Conservation (phyloP, 2,797 vertebrate species). For the Enteromius treurensis region DNA sequence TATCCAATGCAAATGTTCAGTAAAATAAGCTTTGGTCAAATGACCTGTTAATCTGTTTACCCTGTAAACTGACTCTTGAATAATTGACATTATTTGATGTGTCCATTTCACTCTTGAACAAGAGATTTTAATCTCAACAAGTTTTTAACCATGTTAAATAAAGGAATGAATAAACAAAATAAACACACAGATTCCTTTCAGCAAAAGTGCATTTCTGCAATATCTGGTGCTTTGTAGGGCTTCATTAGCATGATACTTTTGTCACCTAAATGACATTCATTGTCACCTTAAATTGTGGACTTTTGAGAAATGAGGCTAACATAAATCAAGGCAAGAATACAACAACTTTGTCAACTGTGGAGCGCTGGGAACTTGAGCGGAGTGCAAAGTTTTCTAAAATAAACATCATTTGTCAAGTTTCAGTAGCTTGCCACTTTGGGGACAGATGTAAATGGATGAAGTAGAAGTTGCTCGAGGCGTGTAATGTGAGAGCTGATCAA, state of each 20-base stretch:
- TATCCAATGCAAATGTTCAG: neutral
- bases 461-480: neutral
- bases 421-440: neutral
- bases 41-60: neutral
- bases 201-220: neutral
- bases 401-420: conserved; percentile 40
- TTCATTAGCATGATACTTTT: neutral
- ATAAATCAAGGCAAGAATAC: conserved; percentile 13
- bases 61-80: neutral
- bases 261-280: neutral
- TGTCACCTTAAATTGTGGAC: neutral
- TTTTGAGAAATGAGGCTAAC: neutral
- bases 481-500: conserved; percentile 24
- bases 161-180: neutral
- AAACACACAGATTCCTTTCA: neutral
- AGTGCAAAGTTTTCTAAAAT: conserved; percentile 27
- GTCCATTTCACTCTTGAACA: neutral
- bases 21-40: neutral
- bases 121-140: neutral
- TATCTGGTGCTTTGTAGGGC: neutral
- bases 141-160: neutral
- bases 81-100: neutral
- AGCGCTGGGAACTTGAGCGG: neutral
- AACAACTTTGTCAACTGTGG: neutral
- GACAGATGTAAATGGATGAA: conserved; percentile 26